Conservation (phyloP, 1,140 invertebrate genomes). For the Stratiolaelaps scimitus region DNA sequence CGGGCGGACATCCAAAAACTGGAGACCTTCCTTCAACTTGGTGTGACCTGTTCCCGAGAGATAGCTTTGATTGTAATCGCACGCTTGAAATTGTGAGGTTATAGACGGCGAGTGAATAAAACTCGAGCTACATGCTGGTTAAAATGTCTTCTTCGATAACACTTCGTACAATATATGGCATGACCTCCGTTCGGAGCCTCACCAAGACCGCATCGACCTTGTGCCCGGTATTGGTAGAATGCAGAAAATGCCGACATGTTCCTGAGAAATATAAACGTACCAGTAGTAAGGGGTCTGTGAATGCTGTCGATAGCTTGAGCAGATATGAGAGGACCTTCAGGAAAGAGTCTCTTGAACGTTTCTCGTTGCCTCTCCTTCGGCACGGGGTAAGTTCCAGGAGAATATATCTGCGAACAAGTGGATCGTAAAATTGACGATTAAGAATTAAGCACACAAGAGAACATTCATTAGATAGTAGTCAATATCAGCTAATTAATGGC, state of each 20-base stretch:
- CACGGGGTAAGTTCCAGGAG: constrained; percentile 7
- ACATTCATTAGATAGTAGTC: too few relatives aligned
- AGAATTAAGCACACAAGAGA: too few relatives aligned
- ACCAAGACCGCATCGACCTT: background rate
- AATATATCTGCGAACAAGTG: background rate
- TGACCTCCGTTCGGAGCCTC: background rate
- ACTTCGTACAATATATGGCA: too few relatives aligned
- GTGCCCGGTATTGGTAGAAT: too few relatives aligned
- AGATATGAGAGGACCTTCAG: background rate
- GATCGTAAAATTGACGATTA: too few relatives aligned
- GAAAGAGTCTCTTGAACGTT: constrained; percentile 4
- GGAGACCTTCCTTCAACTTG: background rate
- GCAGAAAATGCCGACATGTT: too few relatives aligned
- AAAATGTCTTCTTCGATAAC: too few relatives aligned
- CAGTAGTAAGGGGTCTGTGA: background rate
- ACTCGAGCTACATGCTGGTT: too few relatives aligned
- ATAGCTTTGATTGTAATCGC: too few relatives aligned
- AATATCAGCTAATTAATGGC: too few relatives aligned
- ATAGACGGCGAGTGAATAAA: too few relatives aligned
- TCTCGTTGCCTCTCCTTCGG: constrained; percentile 3
- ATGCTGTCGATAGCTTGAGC: background rate
- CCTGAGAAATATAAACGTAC: background rate
- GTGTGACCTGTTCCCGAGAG: background rate
- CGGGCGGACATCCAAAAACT: background rate
- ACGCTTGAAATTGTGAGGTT: too few relatives aligned